phyloP scores from a whole-genome alignment of 92 coral and sea anemone species.

The Porites lobata region DNA sequence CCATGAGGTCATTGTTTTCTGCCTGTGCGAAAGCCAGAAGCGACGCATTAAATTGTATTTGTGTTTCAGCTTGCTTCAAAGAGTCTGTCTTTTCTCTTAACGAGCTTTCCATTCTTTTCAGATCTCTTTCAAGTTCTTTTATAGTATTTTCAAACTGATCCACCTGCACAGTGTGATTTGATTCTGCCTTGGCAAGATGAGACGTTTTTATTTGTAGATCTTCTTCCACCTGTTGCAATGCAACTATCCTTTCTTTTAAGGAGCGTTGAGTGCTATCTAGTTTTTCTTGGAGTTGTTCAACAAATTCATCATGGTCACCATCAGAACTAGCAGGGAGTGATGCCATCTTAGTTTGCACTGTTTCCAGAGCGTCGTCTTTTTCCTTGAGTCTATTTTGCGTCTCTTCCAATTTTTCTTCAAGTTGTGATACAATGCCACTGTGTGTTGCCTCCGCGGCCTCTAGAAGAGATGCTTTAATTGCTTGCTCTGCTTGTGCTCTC shows the following conservation, averaged over 20 bases:
- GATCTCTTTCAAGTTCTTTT: background rate
- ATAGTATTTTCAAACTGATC: background rate
- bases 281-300: background rate
- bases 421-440: background rate
- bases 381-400: background rate
- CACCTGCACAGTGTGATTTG: background rate
- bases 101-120: background rate
- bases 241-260: background rate
- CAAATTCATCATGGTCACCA: background rate
- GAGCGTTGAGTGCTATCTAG: background rate
- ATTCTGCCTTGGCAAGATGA: background rate
- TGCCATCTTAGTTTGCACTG: background rate
- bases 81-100: background rate
- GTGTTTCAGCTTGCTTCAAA: background rate
- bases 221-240: background rate
- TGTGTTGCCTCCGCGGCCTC: background rate
- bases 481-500: background rate
- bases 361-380: background rate
- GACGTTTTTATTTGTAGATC: background rate
- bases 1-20: background rate
- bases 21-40: background rate
- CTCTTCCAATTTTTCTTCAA: background rate
- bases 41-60: background rate
- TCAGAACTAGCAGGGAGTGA: background rate
- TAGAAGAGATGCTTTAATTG: background rate